Base-by-base conservation (phyloP, 2,797 vertebrate species). In the Buceros bicornis region DNA sequence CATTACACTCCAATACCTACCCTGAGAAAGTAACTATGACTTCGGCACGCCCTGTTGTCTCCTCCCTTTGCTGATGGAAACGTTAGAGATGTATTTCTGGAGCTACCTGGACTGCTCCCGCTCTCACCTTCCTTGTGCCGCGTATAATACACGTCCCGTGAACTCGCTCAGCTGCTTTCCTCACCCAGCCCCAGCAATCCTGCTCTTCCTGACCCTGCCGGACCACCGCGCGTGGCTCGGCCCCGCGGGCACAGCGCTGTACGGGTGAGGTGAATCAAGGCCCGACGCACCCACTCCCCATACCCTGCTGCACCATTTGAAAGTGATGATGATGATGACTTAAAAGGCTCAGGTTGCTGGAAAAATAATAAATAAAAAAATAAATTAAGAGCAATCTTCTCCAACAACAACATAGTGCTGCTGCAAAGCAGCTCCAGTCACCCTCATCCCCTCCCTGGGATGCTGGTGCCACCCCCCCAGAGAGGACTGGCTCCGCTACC, bases 401-500 rank as follows among this genome's bases (percentile, higher is more conserved):
- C 51, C 54, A n/a, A 3, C 37, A n/a, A 3, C 37, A 40, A 50
- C 25, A 14, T 17, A 13, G 35, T 4, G 37, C 37, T 40, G 37
- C 37, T 40, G 37, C 37, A 40, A 8, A 40, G 37, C 37, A 12
- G 37, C 37, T 40, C 37, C 37, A 19, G 33, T 3, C 5, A 2
- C 50, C 26, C 37, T n/a, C 0, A 5, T 35, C 26, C 19, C 22
- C 29, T 40, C 37, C 0, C 0, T 6, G 69, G 45, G 50, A 3
- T 8, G 19, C 45, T 17, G 37, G 13, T 33, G 16, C 67, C 45
- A 47, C 6, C 45, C 45, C 45, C 45, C 45, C 20, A 33, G 45
- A 40, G 37, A 40, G 10, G 10, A 40, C 37, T 1, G 0, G 31
- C 33, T 31, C 50, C 1, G 2, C 5, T 6, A 1, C 12, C 9